A percentile compares a stretch with the other conserved stretches of the same genome.
These are phyloP conservation scores for Ophonus ardosiacus DNA, from an alignment of 2,888 invertebrate species.

Conservation along the genomic window DNA sequence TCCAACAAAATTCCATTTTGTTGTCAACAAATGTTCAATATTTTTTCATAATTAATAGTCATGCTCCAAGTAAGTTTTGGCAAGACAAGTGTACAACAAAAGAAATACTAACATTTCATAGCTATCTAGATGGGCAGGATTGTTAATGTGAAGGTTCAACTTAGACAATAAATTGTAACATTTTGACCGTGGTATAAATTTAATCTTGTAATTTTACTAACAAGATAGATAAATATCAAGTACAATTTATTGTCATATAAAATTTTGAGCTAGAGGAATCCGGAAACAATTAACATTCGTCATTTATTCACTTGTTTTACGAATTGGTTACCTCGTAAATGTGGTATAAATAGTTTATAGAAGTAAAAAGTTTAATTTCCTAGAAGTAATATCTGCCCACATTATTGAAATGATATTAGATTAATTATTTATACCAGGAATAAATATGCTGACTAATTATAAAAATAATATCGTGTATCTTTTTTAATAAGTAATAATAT, in stretches of 20 bases:
- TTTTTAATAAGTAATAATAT: background rate
- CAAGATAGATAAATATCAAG: conserved; percentile 2
- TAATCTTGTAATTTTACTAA: conserved; percentile 5
- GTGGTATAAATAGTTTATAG: background rate
- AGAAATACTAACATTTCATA: background rate
- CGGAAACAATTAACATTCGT: conserved; percentile 14
- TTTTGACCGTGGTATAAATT: conserved; percentile 8
- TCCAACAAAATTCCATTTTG: conserved; percentile 10
- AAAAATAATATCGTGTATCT: background rate
- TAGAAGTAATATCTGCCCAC: conserved; percentile 12
- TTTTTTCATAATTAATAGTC: conserved; percentile 9
- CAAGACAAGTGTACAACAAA: conserved; percentile 23
- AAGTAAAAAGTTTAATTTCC: conserved; percentile 17
- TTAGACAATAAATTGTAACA: conserved; percentile 19
- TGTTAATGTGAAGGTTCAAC: conserved; percentile 26
- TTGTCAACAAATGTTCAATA: conserved; percentile 22
- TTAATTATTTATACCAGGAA: conserved; percentile 25
- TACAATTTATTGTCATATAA: conserved; percentile 18
- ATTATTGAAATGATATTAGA: conserved; percentile 24
- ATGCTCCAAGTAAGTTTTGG: conserved; percentile 6
- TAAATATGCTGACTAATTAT: background rate
- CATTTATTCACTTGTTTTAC: conserved; percentile 17
- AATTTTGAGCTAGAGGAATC: conserved; percentile 5
- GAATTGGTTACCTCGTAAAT: background rate
- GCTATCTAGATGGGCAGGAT: background rate